A percentile compares a stretch with the other conserved stretches of the same genome.
Conservation (phyloP, 30 jellyfish, hydroid and myxozoan species). For the Sanderia malayensis region DNA sequence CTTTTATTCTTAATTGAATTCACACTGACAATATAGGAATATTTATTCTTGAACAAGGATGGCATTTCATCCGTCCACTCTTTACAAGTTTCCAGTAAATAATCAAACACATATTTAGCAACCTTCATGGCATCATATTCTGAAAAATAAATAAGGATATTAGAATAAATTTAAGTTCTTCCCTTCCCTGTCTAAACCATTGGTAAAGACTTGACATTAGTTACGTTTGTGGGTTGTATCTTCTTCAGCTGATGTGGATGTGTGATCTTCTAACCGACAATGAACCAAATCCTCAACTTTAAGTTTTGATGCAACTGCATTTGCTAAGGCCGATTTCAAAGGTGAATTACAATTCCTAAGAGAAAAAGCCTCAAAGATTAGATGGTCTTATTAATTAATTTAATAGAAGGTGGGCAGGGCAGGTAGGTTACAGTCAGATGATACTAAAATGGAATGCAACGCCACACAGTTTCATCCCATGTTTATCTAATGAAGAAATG, state of each 20-base stretch:
- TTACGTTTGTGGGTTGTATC: neutral
- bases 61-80: conserved; percentile 42
- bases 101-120: conserved; percentile 47
- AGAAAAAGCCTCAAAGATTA: too few species aligned
- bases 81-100: conserved; percentile 18
- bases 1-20: conserved; percentile 69
- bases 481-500: too few species aligned
- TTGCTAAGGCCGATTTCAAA: conserved; percentile 50
- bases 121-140: conserved; percentile 66
- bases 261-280: conserved; percentile 45
- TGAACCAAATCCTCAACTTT: conserved; percentile 14
- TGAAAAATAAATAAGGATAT: conserved; percentile 19
- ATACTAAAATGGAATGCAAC: too few species aligned
- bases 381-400: too few species aligned
- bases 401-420: too few species aligned
- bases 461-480: too few species aligned
- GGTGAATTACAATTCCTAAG: conserved; percentile 21
- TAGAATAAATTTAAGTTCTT: too few species aligned
- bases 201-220: too few species aligned
- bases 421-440: too few species aligned
- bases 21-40: conserved; percentile 29
- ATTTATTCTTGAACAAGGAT: conserved; percentile 6
- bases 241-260: conserved; percentile 37
- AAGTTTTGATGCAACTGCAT: conserved; percentile 29
- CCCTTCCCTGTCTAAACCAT: too few species aligned